These are phyloP conservation scores for Thecophora atra DNA, from an alignment of 2,888 invertebrate genomes.

Conservation along the genomic window DNA sequence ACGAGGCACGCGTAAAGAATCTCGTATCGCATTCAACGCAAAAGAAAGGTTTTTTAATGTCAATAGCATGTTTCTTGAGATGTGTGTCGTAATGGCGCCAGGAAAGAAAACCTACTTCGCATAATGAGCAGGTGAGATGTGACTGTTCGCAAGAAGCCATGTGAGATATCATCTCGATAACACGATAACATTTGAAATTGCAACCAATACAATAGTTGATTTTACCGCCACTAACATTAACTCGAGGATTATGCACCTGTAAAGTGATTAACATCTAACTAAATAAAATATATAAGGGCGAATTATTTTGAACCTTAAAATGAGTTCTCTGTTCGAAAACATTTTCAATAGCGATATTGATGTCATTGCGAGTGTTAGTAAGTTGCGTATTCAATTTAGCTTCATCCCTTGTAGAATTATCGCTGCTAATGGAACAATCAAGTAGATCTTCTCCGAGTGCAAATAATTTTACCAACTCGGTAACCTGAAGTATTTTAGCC, in stretches of 20 bases:
- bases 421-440: conserved; percentile 24
- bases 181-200: conserved; percentile 64
- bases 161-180: conserved; percentile 63
- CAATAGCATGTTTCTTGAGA: conserved; percentile 62
- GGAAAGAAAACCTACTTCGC: conserved; percentile 60
- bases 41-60: conserved; percentile 67
- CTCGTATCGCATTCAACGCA: conserved; percentile 68
- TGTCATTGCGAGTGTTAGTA: conserved; percentile 40
- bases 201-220: conserved; percentile 65
- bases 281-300: background rate
- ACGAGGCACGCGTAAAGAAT: conserved; percentile 67
- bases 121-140: conserved; percentile 60
- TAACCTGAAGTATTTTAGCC: conserved; percentile 59
- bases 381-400: background rate
- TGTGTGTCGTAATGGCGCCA: conserved; percentile 64
- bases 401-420: background rate
- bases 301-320: conserved; percentile 54
- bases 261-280: background rate
- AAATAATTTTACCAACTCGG: conserved; percentile 58
- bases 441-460: conserved; percentile 48
- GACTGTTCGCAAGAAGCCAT: conserved; percentile 58
- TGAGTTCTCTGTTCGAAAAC: conserved; percentile 60
- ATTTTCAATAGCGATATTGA: conserved; percentile 49
- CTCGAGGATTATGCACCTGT: conserved; percentile 56
- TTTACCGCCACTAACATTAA: conserved; percentile 57